Conservation (phyloP, 2,888 invertebrate species). For the Helicoverpa assulta region DNA sequence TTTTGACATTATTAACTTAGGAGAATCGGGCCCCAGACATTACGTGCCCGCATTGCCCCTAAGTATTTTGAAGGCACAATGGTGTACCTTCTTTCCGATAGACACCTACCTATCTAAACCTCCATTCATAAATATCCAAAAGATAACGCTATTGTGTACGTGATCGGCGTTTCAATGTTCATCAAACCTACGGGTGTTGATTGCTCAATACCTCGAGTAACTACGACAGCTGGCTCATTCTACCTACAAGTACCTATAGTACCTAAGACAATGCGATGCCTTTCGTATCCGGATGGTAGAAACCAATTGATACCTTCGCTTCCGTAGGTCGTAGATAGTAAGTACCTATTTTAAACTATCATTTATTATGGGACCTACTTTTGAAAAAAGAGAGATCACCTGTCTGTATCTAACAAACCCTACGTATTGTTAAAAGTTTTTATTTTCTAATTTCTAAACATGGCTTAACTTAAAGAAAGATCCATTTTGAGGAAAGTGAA, state of each 20-base stretch:
- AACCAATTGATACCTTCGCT: constrained; percentile 18
- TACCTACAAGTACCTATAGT: constrained; percentile 15
- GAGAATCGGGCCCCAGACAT: too few relatives aligned
- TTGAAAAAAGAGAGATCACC: too few relatives aligned
- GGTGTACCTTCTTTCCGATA: not conserved
- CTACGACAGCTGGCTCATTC: not conserved
- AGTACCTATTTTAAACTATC: too few relatives aligned
- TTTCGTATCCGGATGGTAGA: constrained; percentile 28
- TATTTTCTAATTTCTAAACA: too few relatives aligned
- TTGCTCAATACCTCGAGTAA: constrained; percentile 27
- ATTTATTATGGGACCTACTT: too few relatives aligned
- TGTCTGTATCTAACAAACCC: too few relatives aligned
- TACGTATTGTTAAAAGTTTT: too few relatives aligned
- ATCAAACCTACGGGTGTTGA: constrained; percentile 18
- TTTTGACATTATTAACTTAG: too few relatives aligned
- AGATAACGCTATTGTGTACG: constrained; percentile 12
- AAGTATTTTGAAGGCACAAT: too few relatives aligned
- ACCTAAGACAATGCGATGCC: constrained; percentile 42
- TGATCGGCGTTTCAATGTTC: constrained; percentile 17
- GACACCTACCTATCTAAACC: not conserved
- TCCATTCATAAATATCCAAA: constrained; percentile 9
- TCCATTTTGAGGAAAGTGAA: too few relatives aligned
- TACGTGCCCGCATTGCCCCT: too few relatives aligned
- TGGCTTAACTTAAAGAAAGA: too few relatives aligned
- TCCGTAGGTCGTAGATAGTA: not conserved